Evolutionary conservation across 1,140 invertebrate species (phyloP), one percentile per base, ranked within the genome.

Genomic region (Paraescarpia echinospica): DNA sequence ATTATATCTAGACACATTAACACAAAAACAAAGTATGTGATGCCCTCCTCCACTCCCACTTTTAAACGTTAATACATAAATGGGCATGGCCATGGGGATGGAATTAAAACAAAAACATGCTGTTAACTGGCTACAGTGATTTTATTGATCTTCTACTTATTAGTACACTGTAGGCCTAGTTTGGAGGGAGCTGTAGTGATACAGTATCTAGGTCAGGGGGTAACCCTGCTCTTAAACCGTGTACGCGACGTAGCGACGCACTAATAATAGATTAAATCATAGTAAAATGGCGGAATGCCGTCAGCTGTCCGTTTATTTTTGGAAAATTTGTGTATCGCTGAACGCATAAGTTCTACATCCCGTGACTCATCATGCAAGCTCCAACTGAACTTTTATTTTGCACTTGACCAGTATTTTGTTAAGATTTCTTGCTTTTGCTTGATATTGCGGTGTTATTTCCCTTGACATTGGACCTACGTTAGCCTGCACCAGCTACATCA

Each of bases 211-310:
- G 4, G 22, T 77, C 12, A 77, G 59, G 9, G 27, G 59, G 22
- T 27, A 18, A 31, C 59, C 27, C 59, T 41, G 41, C 41, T 12
- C 41, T 6, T 31, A 27, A 77, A 77, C 41, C 12, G 41, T 12
- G 12, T 12, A 77, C 27, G 59, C 59, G 0, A 2, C 59, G 59
- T 41, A 41, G 41, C 22, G 4, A 18, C 59, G 59, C 59, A 77
- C 59, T 77, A 77, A 77, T 77, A 77, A 77, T 77, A 77, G 59
- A 77, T 77, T 77, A 77, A 31, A 77, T 77, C 59, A 77, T 77
- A 77, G 59, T 77, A 77, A 77, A 77, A 77, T 77, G 59, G 59
- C 59, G 59, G 59, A 77, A 77, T 2, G 59, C 18, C 59, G 59
- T 77, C 59, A 77, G 59, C 27, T 77, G 59, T 77, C 27, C 8